Evolutionary conservation across 2,888 invertebrate genomes (phyloP), one percentile per base, ranked within the genome.

Genomic region (Drosophila pseudotalamancana): DNA sequence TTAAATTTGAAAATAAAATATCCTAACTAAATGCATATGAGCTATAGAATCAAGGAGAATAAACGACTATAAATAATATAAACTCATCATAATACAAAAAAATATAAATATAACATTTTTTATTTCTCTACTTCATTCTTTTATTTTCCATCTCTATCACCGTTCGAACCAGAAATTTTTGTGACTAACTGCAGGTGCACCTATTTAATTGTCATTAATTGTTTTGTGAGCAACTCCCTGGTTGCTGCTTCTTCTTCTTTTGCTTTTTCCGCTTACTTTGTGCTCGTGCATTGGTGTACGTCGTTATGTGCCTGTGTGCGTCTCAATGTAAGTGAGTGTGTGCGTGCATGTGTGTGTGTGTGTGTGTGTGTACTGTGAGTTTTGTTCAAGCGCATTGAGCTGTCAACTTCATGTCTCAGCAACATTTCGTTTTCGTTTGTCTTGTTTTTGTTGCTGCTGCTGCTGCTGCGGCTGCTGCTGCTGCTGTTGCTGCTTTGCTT

Each of bases 301-400:
- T 39, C 25, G 78, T 49, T 57, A 46, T 60, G 25, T 31, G 42
- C 37, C 45, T 46, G 50, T 19, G 45, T 51, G 46, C 37, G 51
- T 37, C 27, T 43, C 43, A 43, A 11, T 69, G 19, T 48, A 29
- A 49, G 45, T 49, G 21, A 37, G 27, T 54, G 32, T 42, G 35
- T 42, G 12, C 25, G 25, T 40, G 18, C 68, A 23, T 53, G 34
- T 51, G 51, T 50, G 21, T 39, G 19, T 56, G 37, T 34, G n/a
- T 53, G 6, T 46, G 45, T 46, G 9, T 31, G 39, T 35, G 64
- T 37, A 49, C 49, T 56, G 64, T 65, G 84, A 73, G 87, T 88
- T 88, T 85, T 87, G 87, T 87, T 88, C 83, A 76, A 83, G 89
- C 79, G 89, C 90, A 89, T 89, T 90, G 89, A 89, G 89, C 89